phyloP scores from a whole-genome alignment of 2,113 vertebrate species.

The Cacatua alba region DNA sequence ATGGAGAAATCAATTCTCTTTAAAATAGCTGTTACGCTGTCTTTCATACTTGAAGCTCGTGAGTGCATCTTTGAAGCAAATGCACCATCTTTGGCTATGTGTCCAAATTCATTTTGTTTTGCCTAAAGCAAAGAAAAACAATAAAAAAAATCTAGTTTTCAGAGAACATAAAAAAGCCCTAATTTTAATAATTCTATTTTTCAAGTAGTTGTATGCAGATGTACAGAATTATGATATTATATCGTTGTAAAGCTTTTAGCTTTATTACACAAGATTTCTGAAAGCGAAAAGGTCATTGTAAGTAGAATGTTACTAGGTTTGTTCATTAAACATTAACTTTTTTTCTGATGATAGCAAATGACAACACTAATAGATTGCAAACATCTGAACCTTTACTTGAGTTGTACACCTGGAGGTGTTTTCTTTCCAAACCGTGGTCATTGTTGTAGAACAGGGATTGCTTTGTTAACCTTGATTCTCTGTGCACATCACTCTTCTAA shows the following conservation, averaged over 20 bases:
- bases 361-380: neutral
- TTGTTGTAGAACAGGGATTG: fast-evolving
- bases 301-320: neutral
- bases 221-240: neutral
- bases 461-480: neutral
- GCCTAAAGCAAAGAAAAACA: neutral
- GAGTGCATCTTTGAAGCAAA: neutral
- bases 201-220: neutral
- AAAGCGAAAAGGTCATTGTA: neutral
- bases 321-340: neutral
- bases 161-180: neutral
- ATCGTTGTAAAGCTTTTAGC: neutral
- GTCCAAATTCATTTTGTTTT: neutral
- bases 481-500: fast-evolving
- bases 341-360: neutral
- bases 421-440: neutral
- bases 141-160: neutral
- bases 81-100: neutral
- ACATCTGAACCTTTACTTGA: neutral
- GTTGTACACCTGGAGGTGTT: neutral
- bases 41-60: slow-evolving; percentile 4
- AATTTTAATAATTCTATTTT: neutral
- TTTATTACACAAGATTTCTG: neutral
- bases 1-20: slow-evolving; percentile 49
- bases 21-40: neutral